phyloP scores from a whole-genome alignment of 2,113 vertebrate genomes.

The Aphelocoma coerulescens region DNA sequence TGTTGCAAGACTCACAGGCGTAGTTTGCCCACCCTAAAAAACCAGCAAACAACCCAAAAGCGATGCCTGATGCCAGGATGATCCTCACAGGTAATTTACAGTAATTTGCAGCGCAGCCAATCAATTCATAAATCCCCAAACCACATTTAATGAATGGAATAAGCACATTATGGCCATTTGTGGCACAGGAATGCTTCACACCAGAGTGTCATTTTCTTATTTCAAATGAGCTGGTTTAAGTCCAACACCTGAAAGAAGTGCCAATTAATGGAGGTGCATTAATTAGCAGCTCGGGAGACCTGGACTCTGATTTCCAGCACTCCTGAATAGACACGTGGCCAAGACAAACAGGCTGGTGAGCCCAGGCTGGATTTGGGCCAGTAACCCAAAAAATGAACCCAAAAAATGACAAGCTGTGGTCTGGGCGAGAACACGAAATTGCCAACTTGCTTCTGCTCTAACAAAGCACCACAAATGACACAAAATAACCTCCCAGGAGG shows the following conservation, averaged over 20 bases:
- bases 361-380: not conserved
- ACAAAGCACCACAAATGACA: not conserved
- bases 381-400: not conserved
- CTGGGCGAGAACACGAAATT: not conserved
- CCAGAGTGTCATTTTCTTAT: fast-evolving
- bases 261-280: not conserved
- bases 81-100: not conserved
- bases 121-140: not conserved
- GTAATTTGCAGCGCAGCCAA: not conserved
- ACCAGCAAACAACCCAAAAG: not conserved
- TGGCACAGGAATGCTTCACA: not conserved
- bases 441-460: not conserved
- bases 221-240: not conserved
- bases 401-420: not conserved
- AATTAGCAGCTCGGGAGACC: not conserved
- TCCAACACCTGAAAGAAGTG: not conserved
- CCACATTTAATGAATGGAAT: not conserved
- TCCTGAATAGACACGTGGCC: fast-evolving
- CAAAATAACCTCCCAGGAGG: not conserved
- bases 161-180: not conserved
- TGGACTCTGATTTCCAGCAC: not conserved
- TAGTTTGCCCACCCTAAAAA: not conserved
- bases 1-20: not conserved
- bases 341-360: not conserved
- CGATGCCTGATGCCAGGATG: not conserved